Conservation (phyloP, 2,797 vertebrate species). For the Dicrostonyx torquatus region DNA sequence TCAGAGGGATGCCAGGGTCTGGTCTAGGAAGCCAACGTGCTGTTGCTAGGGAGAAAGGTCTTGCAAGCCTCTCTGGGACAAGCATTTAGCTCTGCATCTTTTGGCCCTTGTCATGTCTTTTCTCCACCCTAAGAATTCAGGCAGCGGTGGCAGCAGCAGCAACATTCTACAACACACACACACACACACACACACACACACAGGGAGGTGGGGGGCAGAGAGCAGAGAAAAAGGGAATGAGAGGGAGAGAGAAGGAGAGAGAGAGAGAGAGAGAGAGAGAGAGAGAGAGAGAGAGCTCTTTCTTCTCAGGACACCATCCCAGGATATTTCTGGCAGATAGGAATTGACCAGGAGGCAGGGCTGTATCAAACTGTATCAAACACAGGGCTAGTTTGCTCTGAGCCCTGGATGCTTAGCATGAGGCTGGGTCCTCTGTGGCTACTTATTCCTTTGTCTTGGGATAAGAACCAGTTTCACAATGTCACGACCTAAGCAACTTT, state of each 20-base stretch:
- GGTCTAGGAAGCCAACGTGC: not conserved
- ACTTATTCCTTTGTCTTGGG: not conserved
- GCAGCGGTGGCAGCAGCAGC: not conserved
- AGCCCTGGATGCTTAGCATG: not conserved
- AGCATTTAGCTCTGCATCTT: not conserved
- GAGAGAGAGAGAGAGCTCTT: not conserved
- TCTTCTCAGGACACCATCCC: not conserved
- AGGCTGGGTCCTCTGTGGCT: not conserved
- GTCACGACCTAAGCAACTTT: not conserved
- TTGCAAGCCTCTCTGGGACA: not conserved
- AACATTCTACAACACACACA: not conserved
- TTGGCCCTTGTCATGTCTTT: not conserved
- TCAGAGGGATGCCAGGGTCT: not conserved
- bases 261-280: not conserved
- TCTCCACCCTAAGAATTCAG: not conserved
- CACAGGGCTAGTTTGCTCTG: not conserved
- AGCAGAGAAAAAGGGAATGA: not conserved
- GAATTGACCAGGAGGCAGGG: not conserved
- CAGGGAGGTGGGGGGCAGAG: not conserved
- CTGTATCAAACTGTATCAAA: not conserved
- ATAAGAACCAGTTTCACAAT: too few relatives aligned
- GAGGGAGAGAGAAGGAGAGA: too few relatives aligned
- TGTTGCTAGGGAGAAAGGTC: not conserved
- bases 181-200: not conserved
- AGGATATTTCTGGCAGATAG: not conserved